Conservation (phyloP, 2,797 vertebrate species). For the Macrochelys suwanniensis region DNA sequence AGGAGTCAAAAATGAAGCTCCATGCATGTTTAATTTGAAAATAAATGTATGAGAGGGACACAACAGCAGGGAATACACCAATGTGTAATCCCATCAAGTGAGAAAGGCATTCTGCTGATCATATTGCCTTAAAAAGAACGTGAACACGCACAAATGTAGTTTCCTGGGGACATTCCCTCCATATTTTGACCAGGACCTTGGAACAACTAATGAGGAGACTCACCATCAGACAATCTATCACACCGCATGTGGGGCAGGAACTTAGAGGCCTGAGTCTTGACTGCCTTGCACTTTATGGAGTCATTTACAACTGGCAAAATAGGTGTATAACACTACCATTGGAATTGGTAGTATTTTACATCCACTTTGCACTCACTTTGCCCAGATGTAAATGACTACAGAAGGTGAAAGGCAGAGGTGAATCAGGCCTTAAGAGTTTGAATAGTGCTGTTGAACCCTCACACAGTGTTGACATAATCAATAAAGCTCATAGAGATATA, state of each 20-base stretch:
- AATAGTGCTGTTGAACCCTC: neutral
- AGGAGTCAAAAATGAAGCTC: neutral
- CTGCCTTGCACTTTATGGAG: neutral
- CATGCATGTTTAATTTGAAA: neutral
- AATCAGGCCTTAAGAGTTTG: neutral
- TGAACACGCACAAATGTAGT: neutral
- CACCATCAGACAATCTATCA: neutral
- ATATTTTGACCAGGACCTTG: neutral
- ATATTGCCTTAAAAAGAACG: neutral
- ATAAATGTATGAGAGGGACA: neutral
- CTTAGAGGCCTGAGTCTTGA: neutral
- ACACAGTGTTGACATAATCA: neutral
- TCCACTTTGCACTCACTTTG: neutral
- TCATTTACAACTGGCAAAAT: neutral
- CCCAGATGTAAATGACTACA: neutral
- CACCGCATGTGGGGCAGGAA: neutral
- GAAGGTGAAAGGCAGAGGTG: neutral
- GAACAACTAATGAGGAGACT: neutral
- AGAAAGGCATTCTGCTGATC: neutral
- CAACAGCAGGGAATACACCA: neutral
- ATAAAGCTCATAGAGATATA: neutral
- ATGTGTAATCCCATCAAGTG: neutral
- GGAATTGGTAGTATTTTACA: neutral
- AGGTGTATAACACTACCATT: neutral
- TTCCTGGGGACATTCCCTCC: accelerated